Percentiles rank a stretch among this genome's conserved stretches.
These are phyloP conservation scores for Tiliqua scincoides DNA, from an alignment of 2,113 vertebrate species.

Conservation along the genomic window DNA sequence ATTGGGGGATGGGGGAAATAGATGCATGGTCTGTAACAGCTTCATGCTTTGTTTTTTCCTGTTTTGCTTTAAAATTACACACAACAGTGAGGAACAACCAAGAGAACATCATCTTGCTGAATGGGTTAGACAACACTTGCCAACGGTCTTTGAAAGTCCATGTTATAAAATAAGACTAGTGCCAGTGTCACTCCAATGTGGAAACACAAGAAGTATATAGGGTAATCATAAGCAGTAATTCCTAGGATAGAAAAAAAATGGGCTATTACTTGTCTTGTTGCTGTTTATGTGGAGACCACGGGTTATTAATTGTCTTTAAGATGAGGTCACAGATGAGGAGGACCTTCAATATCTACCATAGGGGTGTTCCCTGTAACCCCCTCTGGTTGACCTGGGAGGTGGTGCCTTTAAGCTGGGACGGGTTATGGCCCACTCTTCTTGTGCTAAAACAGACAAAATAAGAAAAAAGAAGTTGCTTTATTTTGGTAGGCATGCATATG, in stretches of 20 bases:
- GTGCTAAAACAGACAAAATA: constrained; percentile 77
- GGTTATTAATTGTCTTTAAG: constrained; percentile 85
- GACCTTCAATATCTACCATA: constrained; percentile 99
- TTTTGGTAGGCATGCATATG: constrained; percentile 40
- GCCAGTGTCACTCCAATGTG: constrained; percentile 76
- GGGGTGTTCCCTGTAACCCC: constrained; percentile 97
- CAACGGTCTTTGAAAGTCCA: constrained; percentile 76
- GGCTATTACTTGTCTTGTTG: constrained; percentile 89
- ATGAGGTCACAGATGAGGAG: constrained; percentile 84
- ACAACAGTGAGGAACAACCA: constrained; percentile 83
- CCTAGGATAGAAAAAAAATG: constrained; percentile 83
- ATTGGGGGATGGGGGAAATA: constrained; percentile 68
- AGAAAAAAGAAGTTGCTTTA: constrained; percentile 61
- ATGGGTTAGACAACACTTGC: constrained; percentile 79
- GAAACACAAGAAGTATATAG: constrained; percentile 79
- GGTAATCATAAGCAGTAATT: constrained; percentile 77
- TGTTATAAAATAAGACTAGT: constrained; percentile 82
- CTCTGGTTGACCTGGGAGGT: constrained; percentile 89
- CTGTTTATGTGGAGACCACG: constrained; percentile 83
- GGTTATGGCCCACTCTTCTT: constrained; percentile 91
- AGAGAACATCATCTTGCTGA: constrained; percentile 80
- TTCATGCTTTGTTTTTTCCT: constrained; percentile 76
- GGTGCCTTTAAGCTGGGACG: constrained; percentile 93
- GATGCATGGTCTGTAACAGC: constrained; percentile 81
- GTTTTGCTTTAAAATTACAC: constrained; percentile 74